Conservation (phyloP, 2,113 vertebrate genomes). For the Lagopus muta region DNA sequence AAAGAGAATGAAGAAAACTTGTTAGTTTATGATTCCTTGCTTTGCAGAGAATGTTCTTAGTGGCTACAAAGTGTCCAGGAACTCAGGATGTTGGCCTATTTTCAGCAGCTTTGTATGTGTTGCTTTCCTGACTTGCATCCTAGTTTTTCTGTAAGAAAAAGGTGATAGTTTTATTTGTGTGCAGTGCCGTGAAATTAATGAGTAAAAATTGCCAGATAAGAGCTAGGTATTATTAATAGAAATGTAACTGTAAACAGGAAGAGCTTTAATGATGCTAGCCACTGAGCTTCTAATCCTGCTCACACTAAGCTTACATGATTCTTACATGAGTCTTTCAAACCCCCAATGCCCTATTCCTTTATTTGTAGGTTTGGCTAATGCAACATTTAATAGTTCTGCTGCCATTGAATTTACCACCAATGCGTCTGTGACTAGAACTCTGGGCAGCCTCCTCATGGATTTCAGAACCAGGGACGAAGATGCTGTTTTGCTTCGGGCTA, state of each 20-base stretch:
- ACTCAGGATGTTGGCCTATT: not conserved
- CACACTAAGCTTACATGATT: not conserved
- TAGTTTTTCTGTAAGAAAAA: not conserved
- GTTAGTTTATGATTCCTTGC: not conserved
- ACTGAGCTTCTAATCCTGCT: slow-evolving; percentile 47
- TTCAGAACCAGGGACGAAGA: slow-evolving; percentile 87
- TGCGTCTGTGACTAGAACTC: slow-evolving; percentile 65
- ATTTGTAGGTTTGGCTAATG: slow-evolving; percentile 86
- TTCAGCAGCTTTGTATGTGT: not conserved
- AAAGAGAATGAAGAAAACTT: not conserved
- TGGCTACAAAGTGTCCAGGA: not conserved
- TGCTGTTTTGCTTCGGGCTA: slow-evolving; percentile 80
- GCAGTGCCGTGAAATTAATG: not conserved
- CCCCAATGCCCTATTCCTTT: not conserved
- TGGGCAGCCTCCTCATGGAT: slow-evolving; percentile 81
- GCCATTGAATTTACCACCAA: slow-evolving; percentile 79
- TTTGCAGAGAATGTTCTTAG: not conserved
- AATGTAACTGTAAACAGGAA: slow-evolving; percentile 47
- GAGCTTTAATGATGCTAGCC: slow-evolving; percentile 48
- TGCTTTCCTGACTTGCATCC: not conserved
- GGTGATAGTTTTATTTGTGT: not conserved
- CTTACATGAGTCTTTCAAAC: not conserved
- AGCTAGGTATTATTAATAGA: not conserved
- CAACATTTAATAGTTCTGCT: slow-evolving; percentile 81
- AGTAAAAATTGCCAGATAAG: not conserved